A percentile compares a stretch with the other conserved stretches of the same genome.
phyloP scores from a whole-genome alignment of 2,113 vertebrate species.

The Zingel zingel region DNA sequence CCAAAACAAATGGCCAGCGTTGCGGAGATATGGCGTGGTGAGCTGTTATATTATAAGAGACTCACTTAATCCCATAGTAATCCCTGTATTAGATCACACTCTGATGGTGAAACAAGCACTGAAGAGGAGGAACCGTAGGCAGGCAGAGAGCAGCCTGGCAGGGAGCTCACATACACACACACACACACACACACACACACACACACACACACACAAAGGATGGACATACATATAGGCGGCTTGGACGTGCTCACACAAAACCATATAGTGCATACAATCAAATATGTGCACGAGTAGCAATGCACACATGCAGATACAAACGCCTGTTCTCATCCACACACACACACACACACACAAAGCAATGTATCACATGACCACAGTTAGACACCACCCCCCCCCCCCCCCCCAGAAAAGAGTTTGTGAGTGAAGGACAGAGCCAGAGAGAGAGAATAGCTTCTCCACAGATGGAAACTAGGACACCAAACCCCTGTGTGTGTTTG shows the following conservation, averaged over 20 bases:
- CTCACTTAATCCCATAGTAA: conserved; percentile 75
- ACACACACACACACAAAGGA: conserved; percentile 2
- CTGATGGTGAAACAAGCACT: conserved; percentile 63
- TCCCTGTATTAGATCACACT: conserved; percentile 75
- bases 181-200: neutral
- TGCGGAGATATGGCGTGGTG: conserved; percentile 48
- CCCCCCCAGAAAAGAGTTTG: conserved; percentile 56
- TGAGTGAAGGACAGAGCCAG: conserved; percentile 64
- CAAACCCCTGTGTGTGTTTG: conserved; percentile 74
- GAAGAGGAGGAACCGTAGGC: conserved; percentile 42
- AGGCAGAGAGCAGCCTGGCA: conserved; percentile 40
- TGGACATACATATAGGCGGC: conserved; percentile 11
- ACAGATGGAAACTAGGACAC: conserved; percentile 81
- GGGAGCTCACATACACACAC: neutral
- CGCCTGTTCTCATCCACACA: conserved; percentile 17
- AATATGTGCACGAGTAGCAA: conserved; percentile 43
- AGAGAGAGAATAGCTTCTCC: conserved; percentile 68
- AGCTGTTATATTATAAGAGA: conserved; percentile 70
- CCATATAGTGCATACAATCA: neutral
- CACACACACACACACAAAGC: conserved; percentile 27
- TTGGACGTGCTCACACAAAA: conserved; percentile 8
- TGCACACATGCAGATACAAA: conserved; percentile 42
- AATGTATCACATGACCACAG: conserved; percentile 65
- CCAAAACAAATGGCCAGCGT: conserved; percentile 63
- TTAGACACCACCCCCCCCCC: conserved; percentile 26